Percentiles rank a stretch among this genome's conserved stretches.
Conservation (phyloP, 2,888 invertebrate genomes). For the Chalcis sispes region DNA sequence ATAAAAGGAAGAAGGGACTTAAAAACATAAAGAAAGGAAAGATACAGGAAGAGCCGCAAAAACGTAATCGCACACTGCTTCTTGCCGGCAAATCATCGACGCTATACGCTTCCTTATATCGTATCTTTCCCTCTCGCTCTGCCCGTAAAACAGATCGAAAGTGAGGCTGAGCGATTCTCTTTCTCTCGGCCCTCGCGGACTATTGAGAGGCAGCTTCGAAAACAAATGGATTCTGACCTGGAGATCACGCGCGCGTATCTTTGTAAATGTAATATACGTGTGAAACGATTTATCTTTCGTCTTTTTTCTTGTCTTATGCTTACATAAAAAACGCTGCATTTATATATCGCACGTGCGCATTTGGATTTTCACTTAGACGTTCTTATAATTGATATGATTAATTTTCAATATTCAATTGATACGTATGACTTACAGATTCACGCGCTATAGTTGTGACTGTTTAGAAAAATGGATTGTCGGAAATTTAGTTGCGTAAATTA, state of each 20-base stretch:
- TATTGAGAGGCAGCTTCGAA: constrained; percentile 41
- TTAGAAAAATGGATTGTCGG: no score
- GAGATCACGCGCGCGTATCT: constrained; percentile 16
- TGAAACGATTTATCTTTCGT: constrained; percentile 37
- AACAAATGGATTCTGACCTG: constrained; percentile 50
- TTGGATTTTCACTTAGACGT: not conserved
- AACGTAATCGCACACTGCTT: constrained; percentile 47
- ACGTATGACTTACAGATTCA: no score
- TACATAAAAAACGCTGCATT: not conserved
- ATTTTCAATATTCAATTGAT: not conserved
- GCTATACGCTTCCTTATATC: constrained; percentile 49
- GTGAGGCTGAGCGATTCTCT: constrained; percentile 30
- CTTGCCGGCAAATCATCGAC: constrained; percentile 25
- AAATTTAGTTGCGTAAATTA: no score
- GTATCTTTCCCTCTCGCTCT: constrained; percentile 22
- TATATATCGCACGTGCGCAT: not conserved
- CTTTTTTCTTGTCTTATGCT: no score
- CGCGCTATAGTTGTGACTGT: no score
- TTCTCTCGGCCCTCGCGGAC: constrained; percentile 23
- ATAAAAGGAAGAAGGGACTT: constrained; percentile 6
- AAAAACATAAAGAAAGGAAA: not conserved
- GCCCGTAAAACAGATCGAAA: constrained; percentile 51
- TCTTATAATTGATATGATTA: not conserved
- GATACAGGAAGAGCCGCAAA: constrained; percentile 22
- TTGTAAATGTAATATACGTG: not conserved